Percentiles rank a stretch among this genome's conserved stretches.
phyloP scores from a whole-genome alignment of 2,113 vertebrate species.

The Fulmarus glacialis region DNA sequence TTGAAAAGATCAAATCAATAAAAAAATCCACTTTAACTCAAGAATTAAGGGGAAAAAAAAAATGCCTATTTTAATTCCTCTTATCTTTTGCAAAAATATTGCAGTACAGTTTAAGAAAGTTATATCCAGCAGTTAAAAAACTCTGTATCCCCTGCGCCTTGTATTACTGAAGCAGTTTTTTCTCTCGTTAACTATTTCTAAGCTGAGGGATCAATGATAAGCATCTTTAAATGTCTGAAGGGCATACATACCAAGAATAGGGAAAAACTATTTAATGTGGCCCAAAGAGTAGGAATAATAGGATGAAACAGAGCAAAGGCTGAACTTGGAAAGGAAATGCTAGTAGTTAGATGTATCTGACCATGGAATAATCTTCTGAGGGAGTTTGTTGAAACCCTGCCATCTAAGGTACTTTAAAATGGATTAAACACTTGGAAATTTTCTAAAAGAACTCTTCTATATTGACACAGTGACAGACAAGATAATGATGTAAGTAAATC shows the following conservation, averaged over 20 bases:
- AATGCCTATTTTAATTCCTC: background rate
- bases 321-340: background rate
- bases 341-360: background rate
- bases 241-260: background rate
- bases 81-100: background rate
- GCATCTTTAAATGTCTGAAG: background rate
- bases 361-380: background rate
- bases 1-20: background rate
- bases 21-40: background rate
- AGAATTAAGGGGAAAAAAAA: background rate
- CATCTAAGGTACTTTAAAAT: background rate
- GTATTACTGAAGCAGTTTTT: background rate
- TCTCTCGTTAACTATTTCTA: background rate
- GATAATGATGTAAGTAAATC: background rate
- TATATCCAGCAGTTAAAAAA: background rate
- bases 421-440: background rate
- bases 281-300: background rate
- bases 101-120: background rate
- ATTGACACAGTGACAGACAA: background rate
- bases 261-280: background rate
- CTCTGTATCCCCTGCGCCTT: background rate
- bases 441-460: background rate
- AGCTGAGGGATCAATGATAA: background rate
- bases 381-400: background rate
- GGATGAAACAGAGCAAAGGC: background rate